Evolutionary conservation across 2,797 vertebrate genomes (phyloP).

Genomic region (Ceryle rudis): DNA sequence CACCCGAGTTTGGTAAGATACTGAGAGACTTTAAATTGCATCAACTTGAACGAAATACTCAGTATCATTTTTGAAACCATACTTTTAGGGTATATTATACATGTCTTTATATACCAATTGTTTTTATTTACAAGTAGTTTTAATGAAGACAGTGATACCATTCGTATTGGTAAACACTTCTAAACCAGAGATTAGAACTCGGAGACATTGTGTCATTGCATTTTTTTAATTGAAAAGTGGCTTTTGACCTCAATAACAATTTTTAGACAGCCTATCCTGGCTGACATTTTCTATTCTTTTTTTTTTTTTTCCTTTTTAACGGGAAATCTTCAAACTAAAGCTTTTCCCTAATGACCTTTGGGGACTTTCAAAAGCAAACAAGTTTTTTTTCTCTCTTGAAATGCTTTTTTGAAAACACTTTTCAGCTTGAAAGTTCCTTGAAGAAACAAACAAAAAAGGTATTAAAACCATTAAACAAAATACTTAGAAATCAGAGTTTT

Average conservation of each 20-base stretch:
- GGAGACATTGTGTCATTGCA: background rate
- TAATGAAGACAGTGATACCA: background rate
- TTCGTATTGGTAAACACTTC: background rate
- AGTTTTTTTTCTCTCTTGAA: background rate
- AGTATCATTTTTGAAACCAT: background rate
- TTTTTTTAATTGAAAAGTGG: slow-evolving; percentile 2
- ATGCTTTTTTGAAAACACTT: background rate
- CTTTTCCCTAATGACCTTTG: background rate
- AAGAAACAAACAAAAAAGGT: background rate
- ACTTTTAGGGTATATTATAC: background rate
- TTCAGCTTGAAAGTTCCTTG: background rate
- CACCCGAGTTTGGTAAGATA: background rate
- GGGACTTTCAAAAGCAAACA: slow-evolving; percentile 8
- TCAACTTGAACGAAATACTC: background rate
- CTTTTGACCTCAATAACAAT: slow-evolving; percentile 15
- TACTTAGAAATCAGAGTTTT: background rate
- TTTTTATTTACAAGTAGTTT: background rate
- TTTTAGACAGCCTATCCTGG: background rate
- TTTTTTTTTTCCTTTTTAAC: background rate
- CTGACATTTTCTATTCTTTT: background rate
- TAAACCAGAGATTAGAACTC: background rate
- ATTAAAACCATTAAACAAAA: background rate
- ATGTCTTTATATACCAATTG: background rate
- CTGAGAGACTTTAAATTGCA: background rate
- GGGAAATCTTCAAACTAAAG: background rate